Evolutionary conservation across 2,113 vertebrate genomes (phyloP).

Genomic region (Diadophis punctatus): DNA sequence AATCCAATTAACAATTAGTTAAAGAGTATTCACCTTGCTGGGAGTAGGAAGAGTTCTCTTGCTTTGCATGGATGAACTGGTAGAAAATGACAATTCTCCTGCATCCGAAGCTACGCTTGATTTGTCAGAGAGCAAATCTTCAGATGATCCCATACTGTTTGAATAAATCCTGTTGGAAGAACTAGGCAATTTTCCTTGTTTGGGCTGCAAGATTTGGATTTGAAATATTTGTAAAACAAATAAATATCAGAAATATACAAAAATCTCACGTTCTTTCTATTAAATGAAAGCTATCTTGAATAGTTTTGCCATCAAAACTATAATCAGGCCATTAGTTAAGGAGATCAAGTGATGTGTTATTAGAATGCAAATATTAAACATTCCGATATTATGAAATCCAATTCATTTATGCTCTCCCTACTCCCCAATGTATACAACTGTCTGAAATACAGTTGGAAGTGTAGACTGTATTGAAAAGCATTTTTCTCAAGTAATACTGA

Average conservation of each 20-base stretch:
- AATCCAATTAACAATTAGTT: background rate
- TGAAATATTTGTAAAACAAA: background rate
- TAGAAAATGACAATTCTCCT: conserved; percentile 67
- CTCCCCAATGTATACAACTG: background rate
- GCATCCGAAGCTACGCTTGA: conserved; percentile 65
- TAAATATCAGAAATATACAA: background rate
- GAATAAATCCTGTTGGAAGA: conserved; percentile 38
- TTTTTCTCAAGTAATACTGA: background rate
- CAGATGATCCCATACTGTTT: conserved; percentile 57
- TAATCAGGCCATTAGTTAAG: background rate
- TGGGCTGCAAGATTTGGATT: conserved; percentile 56
- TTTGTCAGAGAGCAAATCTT: conserved; percentile 70
- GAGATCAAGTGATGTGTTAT: background rate
- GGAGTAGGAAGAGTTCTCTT: conserved; percentile 64
- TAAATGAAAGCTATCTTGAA: background rate
- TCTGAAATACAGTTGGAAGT: background rate
- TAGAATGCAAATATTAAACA: background rate
- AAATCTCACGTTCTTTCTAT: background rate
- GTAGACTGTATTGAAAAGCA: background rate
- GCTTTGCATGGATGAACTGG: conserved; percentile 48
- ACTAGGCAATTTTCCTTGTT: conserved; percentile 44
- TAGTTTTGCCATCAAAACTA: background rate
- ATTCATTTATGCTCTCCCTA: background rate
- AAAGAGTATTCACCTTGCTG: conserved; percentile 72
- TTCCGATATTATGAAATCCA: background rate